Evolutionary conservation across 2,113 vertebrate genomes (phyloP), one percentile per base, ranked within the genome.

Genomic region (Myocastor coypus): DNA sequence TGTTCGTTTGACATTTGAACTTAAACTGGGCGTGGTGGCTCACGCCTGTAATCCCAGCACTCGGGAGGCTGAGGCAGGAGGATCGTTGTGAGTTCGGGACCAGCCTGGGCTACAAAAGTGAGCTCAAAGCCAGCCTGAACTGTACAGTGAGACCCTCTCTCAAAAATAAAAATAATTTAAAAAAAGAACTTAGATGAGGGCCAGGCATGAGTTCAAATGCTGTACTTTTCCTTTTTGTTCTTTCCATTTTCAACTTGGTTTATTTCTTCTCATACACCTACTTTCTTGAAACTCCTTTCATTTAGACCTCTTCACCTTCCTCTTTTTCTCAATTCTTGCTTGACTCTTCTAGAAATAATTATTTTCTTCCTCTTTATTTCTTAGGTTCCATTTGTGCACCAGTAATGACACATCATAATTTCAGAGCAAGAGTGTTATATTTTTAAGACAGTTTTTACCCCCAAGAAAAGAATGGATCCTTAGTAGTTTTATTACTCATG

Each of bases 401-500:
- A 78, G 10, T 11, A 7, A 11, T 55, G n/a, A 50, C 59, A 37
- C 7, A 71, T 80, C 32, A 37, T 19, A 28, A 57, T 50, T 84
- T 89, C 66, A 89, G 68, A 88, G 42, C 11, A 26, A 59, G 87
- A 73, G 30, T 40, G 28, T 46, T 84, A 30, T 0, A 7, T 17
- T 68, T 24, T 82, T 87, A 85, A 75, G 22, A 87, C 26, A 19
- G 30, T 42, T 75, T 68, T 88, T 57, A 40, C 30, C 26, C n/a
- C 42, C 50, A 78, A 68, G 73, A n/a, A 55, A 84, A 92, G 83
- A 26, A n/a, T n/a, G 24, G 61, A 63, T 26, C 24, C 24, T 63
- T 63, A 63, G 6, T 26, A 83, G 28, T 96, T 91, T 86, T 83
- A 94, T 97, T 80, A 83, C 63, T 86, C 91, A 80, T 91, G 37